Evolutionary conservation across 2,888 invertebrate genomes (phyloP), one percentile per base, ranked within the genome.

Genomic region (Odontomyia ornata): DNA sequence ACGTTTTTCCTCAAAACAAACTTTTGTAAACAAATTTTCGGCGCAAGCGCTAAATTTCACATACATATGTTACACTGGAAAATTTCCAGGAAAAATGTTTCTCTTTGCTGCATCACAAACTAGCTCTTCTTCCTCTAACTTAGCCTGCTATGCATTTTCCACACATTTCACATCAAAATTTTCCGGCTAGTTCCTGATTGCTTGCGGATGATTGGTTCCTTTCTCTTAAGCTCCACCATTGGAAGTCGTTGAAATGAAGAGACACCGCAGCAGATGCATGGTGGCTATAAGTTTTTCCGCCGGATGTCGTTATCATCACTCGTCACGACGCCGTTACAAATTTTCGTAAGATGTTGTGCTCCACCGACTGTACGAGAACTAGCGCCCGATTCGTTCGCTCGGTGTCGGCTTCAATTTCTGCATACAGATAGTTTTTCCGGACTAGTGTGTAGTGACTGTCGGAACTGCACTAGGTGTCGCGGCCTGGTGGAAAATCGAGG

Each of bases 1-100:
- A 73, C 73, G 73, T 73, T 73, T 73, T 73, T 60, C 73, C 15
- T 73, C 60, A 73, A 73, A 73, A 73, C 73, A 73, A 60, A 43
- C 23, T 9, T 23, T 73, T 73, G 73, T 73, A 73, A 73, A 73
- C 73, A 73, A 73, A 73, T 69, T 25, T 25, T 43, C 23, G 2
- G 21, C 57, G 73, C 73, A 15, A 23, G 73, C 73, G 57, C n/a
- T n/a, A 30, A 5, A 47, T 47, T 47, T 47, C 69, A 56, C 52
- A n/a, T n/a, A n/a, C n/a, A 73, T n/a, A 57, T 73, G 73, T 60
- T 73, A 57, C 52, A 21, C 43, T 60, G 73, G 73, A 60, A 56
- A 23, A 18, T 30, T 73, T 73, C 73, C 73, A 73, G 52, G 60
- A 13, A 15, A n/a, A 21, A 64, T 18, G 64, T 64, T 64, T 64